Percentiles rank a stretch among this genome's conserved stretches.
Conservation (phyloP, 2,888 invertebrate genomes). For the Drosophila flavopinicola region DNA sequence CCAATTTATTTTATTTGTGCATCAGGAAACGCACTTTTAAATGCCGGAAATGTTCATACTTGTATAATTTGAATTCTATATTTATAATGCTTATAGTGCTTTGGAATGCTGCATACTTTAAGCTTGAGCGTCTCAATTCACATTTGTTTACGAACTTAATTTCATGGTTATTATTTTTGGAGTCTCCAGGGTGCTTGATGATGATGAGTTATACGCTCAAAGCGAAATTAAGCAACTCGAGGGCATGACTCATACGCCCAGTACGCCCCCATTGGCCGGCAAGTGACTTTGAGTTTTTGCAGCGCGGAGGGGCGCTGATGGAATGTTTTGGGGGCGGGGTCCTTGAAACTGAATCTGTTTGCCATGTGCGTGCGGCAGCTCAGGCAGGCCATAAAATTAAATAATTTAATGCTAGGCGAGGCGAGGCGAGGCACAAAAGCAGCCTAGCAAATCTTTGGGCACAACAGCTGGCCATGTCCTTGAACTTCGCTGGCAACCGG, state of each 20-base stretch:
- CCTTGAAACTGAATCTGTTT: slow-evolving; percentile 31
- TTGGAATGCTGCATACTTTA: slow-evolving; percentile 33
- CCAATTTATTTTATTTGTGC: too few species aligned
- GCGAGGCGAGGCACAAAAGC: slow-evolving; percentile 22
- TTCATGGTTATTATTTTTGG: slow-evolving; percentile 65
- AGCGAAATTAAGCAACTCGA: slow-evolving; percentile 57
- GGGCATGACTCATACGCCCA: slow-evolving; percentile 22
- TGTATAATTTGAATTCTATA: slow-evolving; percentile 14
- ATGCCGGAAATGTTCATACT: neutral
- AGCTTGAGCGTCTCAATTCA: slow-evolving; percentile 34
- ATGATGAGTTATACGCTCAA: slow-evolving; percentile 62
- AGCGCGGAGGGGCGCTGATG: slow-evolving; percentile 6
- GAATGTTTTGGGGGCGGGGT: slow-evolving; percentile 3
- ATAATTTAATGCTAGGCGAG: slow-evolving; percentile 64
- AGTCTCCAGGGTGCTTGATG: slow-evolving; percentile 33
- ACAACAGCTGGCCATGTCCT: slow-evolving; percentile 56
- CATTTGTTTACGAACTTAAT: slow-evolving; percentile 59
- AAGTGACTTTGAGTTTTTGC: slow-evolving; percentile 54
- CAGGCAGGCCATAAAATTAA: slow-evolving; percentile 58
- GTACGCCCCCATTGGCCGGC: slow-evolving; percentile 9
- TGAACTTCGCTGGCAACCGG: slow-evolving; percentile 49
- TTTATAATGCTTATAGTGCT: slow-evolving; percentile 6
- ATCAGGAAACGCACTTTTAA: too few species aligned
- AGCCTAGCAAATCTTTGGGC: slow-evolving; percentile 29
- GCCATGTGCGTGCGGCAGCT: slow-evolving; percentile 44